Conservation (phyloP, 2,888 invertebrate species). For the Biston stratarius region DNA sequence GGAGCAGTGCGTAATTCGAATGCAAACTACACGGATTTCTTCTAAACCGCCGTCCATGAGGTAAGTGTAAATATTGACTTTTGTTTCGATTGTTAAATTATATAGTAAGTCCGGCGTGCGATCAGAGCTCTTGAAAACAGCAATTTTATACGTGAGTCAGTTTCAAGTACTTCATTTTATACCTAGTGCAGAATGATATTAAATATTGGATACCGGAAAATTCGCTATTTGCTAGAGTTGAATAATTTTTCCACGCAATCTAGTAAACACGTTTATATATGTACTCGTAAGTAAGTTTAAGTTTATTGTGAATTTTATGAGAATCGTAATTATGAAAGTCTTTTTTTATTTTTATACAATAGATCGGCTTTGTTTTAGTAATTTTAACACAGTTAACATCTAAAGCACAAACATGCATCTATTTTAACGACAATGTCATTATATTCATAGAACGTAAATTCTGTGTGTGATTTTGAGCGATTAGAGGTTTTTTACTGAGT, state of each 20-base stretch:
- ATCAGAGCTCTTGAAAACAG: constrained; percentile 26
- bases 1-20: constrained; percentile 19
- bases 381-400: background rate
- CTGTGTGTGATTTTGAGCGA: background rate
- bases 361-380: constrained; percentile 1
- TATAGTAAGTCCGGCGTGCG: constrained; percentile 25
- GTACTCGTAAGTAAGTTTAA: too few relatives aligned
- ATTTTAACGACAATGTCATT: background rate
- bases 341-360: background rate
- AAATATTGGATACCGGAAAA: background rate
- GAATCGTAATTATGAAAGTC: background rate
- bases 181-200: background rate
- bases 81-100: constrained; percentile 22
- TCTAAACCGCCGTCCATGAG: constrained; percentile 25
- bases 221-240: background rate
- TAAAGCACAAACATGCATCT: constrained; percentile 12
- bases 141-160: constrained; percentile 25
- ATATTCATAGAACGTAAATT: background rate
- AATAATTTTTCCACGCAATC: background rate
- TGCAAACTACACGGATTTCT: constrained; percentile 18
- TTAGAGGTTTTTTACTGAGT: background rate
- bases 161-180: constrained; percentile 6
- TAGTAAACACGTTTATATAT: background rate
- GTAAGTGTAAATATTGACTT: constrained; percentile 41
- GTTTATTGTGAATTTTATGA: background rate